A percentile compares a stretch with the other conserved stretches of the same genome.
phyloP scores from a whole-genome alignment of 2,113 vertebrate genomes.

The Mus pahari region DNA sequence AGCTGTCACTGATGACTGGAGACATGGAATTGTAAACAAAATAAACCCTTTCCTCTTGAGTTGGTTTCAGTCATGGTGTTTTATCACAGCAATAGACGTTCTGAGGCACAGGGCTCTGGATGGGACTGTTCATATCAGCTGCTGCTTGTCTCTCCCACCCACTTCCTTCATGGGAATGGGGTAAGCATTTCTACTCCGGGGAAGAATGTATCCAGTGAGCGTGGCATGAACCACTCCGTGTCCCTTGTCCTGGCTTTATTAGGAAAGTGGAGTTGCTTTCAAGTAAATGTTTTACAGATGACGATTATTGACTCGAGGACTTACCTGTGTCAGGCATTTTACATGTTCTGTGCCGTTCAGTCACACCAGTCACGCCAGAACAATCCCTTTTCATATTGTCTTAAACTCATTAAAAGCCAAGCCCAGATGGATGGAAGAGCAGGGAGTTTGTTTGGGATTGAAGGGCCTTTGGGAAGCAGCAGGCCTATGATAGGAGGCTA shows the following conservation, averaged over 20 bases:
- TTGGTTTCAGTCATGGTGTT: not conserved
- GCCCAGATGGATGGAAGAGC: not conserved
- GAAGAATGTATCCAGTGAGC: not conserved
- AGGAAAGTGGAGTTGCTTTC: not conserved
- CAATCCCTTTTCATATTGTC: not conserved
- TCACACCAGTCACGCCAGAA: no score
- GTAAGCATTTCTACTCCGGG: not conserved
- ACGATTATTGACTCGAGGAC: not conserved
- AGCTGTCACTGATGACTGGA: not conserved
- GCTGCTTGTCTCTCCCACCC: rapidly evolving
- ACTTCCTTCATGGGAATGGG: rapidly evolving
- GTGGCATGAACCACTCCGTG: rapidly evolving
- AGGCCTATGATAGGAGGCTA: no score
- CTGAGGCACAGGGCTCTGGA: not conserved
- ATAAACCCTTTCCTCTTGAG: not conserved
- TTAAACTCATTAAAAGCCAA: not conserved
- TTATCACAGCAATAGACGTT: not conserved
- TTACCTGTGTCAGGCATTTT: not conserved
- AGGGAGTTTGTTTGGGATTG: not conserved
- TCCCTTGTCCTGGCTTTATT: not conserved
- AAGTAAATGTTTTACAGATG: not conserved
- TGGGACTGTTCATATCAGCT: rapidly evolving
- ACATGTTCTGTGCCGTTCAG: rapidly evolving
- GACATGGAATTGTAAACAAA: no score
- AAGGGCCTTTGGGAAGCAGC: not conserved